Conservation (phyloP, 1,140 invertebrate genomes). For the Tigriopus japonicus region DNA sequence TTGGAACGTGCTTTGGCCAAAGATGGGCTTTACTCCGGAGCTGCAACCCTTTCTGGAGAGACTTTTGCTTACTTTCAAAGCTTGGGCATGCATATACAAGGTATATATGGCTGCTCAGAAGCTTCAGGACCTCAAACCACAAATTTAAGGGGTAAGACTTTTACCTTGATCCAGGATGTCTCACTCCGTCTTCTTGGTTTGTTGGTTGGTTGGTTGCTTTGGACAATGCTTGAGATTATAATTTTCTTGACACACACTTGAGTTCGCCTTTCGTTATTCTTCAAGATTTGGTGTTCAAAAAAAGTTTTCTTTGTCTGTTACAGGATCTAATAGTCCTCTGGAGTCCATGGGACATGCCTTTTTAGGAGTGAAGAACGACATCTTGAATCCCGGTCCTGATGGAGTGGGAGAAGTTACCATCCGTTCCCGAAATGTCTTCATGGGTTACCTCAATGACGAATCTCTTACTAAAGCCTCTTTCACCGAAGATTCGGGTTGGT, state of each 20-base stretch:
- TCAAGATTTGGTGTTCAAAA: too few relatives aligned
- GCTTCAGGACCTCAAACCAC: background rate
- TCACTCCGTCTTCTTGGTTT: too few relatives aligned
- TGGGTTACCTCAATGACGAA: conserved; percentile 26
- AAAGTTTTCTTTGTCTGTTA: too few relatives aligned
- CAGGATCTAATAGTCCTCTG: background rate
- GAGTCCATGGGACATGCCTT: background rate
- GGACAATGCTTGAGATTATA: too few relatives aligned
- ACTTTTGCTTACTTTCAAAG: background rate
- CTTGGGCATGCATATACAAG: background rate
- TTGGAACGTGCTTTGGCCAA: background rate
- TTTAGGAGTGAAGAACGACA: background rate
- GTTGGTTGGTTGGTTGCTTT: too few relatives aligned
- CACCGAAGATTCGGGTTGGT: background rate
- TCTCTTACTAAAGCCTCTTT: conserved; percentile 21
- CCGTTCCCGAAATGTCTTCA: conserved; percentile 27
- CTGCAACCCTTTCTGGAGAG: background rate
- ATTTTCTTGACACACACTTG: too few relatives aligned
- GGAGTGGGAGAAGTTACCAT: background rate
- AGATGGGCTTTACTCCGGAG: background rate
- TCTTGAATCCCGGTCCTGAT: background rate
- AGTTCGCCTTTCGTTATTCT: too few relatives aligned
- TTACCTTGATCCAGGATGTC: background rate
- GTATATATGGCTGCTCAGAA: background rate
- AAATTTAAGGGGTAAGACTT: background rate